Evolutionary conservation across 92 coral and sea anemone genomes (phyloP).

Genomic region (Galaxea fascicularis): DNA sequence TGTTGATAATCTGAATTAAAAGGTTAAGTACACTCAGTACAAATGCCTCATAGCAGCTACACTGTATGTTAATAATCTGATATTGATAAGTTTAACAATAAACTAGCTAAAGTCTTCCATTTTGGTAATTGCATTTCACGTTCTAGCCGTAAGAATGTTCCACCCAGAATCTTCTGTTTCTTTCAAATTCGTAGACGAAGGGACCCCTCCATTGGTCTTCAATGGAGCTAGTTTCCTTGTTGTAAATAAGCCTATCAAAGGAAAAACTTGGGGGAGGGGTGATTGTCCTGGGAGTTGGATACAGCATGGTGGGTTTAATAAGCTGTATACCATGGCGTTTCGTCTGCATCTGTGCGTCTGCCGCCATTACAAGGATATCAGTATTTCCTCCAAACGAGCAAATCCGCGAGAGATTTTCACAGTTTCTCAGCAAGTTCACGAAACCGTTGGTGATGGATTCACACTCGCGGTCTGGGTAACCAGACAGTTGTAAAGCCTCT

Average conservation of each 20-base stretch:
- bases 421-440: slow-evolving; percentile 59
- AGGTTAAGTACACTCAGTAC: no score
- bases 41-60: neutral
- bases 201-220: slow-evolving; percentile 55
- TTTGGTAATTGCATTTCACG: neutral
- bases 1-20: no score
- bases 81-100: neutral
- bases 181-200: slow-evolving; percentile 39
- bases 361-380: slow-evolving; percentile 82
- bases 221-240: slow-evolving; percentile 26
- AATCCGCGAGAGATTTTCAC: slow-evolving; percentile 62
- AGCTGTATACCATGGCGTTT: slow-evolving; percentile 64
- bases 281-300: slow-evolving; percentile 73
- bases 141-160: slow-evolving; percentile 18
- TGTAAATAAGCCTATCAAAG: slow-evolving; percentile 77
- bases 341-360: slow-evolving; percentile 63
- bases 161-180: slow-evolving; percentile 37
- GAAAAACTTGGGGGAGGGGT: slow-evolving; percentile 76
- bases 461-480: slow-evolving; percentile 70
- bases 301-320: slow-evolving; percentile 79
- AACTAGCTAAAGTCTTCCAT: no score
- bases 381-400: slow-evolving; percentile 71
- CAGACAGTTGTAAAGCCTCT: slow-evolving; percentile 73
- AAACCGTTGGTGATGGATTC: slow-evolving; percentile 70
- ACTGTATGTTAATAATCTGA: neutral